These are phyloP conservation scores for Gibbula magus DNA, from an alignment of 2,888 invertebrate species.

Conservation along the genomic window DNA sequence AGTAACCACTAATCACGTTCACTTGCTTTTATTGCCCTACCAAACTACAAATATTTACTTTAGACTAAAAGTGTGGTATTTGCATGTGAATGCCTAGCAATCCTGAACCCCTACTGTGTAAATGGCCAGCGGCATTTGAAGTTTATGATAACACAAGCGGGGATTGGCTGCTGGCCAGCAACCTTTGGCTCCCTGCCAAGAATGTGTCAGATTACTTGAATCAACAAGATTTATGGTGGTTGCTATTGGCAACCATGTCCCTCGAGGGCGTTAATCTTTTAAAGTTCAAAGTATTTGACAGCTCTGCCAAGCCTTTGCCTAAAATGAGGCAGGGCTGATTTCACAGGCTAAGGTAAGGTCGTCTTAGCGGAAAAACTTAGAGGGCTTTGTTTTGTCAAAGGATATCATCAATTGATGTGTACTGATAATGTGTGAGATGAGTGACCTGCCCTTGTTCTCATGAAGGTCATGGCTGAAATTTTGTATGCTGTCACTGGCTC, in stretches of 20 bases:
- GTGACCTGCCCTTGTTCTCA: no score
- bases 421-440: no score
- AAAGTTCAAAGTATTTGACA: neutral
- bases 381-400: no score
- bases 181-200: conserved; percentile 14
- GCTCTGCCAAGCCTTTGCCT: neutral
- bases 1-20: conserved; percentile 24
- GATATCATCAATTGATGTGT: no score
- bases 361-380: neutral
- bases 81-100: conserved; percentile 19
- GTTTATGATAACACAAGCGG: conserved; percentile 7
- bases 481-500: no score
- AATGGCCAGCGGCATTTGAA: conserved; percentile 3
- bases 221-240: conserved; percentile 17
- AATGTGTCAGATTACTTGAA: conserved; percentile 5
- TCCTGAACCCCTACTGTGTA: neutral
- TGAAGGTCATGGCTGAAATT: no score
- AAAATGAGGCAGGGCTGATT: conserved; percentile 7
- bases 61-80: conserved; percentile 9
- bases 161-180: conserved; percentile 17
- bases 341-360: neutral
- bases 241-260: conserved; percentile 14
- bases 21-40: conserved; percentile 10
- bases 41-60: conserved; percentile 21
- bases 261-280: conserved; percentile 7